Evolutionary conservation across 2,113 vertebrate species (phyloP), one percentile per base, ranked within the genome.

Genomic region (Arvicanthis niloticus): DNA sequence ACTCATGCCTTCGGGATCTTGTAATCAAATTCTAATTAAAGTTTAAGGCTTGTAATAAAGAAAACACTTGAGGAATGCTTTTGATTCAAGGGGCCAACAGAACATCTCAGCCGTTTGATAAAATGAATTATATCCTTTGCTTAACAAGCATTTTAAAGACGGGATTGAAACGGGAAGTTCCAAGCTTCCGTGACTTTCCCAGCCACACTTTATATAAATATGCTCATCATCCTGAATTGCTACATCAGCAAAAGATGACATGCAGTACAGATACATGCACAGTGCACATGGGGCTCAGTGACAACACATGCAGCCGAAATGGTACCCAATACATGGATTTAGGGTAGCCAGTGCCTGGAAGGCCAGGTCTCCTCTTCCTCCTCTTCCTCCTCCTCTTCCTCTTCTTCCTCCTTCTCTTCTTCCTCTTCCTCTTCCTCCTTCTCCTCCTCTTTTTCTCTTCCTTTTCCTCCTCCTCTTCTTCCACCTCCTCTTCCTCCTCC

Each of bases 11-110:
- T 92, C 77, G 89, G 95, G 97, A 98, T 97, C 96, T 96, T 97
- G 93, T 97, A 98, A 98, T 98, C 97, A 98, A 98, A 98, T 96
- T 97, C 98, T 97, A 98, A 98, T 98, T 98, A 98, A 98, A 98
- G 95, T 97, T 97, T 96, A 97, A 97, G 94, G 82, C 97, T 97
- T 96, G 96, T 97, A 98, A 98, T 98, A 98, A 98, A 97, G 96
- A 98, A 98, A 98, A 97, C 96, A 98, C 97, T 98, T 95, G 75
- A 0, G 96, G 98, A 98, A 98, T 98, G 97, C 58, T 95, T 98
- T 98, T 98, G 98, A 98, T 96, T 97, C 91, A 91, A 96, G 92
- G 94, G 73, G 95, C 97, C 96, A 97, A 97, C 97, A 97, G 89
- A 97, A 98, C 95, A 98, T 98, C 97, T 97, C 96, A 90, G 94